Percentiles rank a stretch among this genome's conserved stretches.
Conservation (phyloP, 1,140 invertebrate species). For the Epicauta chinensis region DNA sequence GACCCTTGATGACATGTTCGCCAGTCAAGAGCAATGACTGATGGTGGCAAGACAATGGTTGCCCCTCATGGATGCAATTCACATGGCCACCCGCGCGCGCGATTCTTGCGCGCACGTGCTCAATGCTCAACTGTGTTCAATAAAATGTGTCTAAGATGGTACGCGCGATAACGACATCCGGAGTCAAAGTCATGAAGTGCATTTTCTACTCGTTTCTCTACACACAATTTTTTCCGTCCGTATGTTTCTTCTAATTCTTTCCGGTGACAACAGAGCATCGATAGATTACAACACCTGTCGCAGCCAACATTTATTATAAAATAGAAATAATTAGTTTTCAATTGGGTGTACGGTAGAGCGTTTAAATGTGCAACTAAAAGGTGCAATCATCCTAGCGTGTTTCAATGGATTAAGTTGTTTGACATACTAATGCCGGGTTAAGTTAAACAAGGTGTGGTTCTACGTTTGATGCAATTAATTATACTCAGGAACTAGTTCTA, state of each 20-base stretch:
- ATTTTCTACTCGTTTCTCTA: too few relatives aligned
- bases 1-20: too few relatives aligned
- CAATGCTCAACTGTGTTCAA: too few relatives aligned
- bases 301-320: neutral
- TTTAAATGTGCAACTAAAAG: constrained; percentile 17
- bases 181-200: constrained; percentile 8
- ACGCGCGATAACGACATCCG: constrained; percentile 6
- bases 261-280: too few relatives aligned
- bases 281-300: neutral
- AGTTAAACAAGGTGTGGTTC: constrained; percentile 22
- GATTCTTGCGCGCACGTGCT: too few relatives aligned
- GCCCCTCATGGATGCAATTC: too few relatives aligned
- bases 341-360: constrained; percentile 2
- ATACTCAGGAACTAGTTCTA: constrained; percentile 23
- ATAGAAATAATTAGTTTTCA: constrained; percentile 21
- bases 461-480: constrained; percentile 26
- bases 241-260: too few relatives aligned
- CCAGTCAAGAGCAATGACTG: too few relatives aligned
- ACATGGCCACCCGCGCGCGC: too few relatives aligned
- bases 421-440: constrained; percentile 26
- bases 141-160: constrained; percentile 5
- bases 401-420: constrained; percentile 25
- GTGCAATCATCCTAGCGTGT: constrained; percentile 14
- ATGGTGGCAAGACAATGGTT: too few relatives aligned
- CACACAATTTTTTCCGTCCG: too few relatives aligned